These are phyloP conservation scores for Gymnorhina tibicen DNA, from an alignment of 2,113 vertebrate species.

Conservation along the genomic window DNA sequence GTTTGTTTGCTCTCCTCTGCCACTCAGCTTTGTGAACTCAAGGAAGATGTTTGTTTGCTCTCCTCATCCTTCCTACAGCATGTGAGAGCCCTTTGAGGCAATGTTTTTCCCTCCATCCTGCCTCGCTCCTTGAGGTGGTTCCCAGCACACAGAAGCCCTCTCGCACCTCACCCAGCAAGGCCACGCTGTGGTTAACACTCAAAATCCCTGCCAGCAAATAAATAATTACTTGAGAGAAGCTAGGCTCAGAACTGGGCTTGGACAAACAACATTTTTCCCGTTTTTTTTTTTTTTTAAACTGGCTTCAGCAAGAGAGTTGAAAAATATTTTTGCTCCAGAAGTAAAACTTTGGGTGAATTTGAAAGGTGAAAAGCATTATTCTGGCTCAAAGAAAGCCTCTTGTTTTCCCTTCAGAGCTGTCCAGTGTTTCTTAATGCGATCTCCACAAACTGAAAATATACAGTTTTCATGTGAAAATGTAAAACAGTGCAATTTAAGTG, in stretches of 20 bases:
- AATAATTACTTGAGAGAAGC: background rate
- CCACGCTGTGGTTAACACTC: fast-evolving
- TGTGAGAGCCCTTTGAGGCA: background rate
- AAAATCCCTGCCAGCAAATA: background rate
- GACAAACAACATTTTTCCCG: background rate
- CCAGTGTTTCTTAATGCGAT: background rate
- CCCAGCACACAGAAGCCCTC: background rate
- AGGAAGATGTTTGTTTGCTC: background rate
- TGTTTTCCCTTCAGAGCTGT: background rate
- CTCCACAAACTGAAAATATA: background rate
- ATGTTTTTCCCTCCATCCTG: background rate
- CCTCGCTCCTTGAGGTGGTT: background rate
- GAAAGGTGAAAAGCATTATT: background rate
- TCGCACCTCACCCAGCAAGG: background rate
- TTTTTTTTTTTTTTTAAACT: background rate
- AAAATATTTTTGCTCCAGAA: background rate
- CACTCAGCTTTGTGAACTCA: background rate
- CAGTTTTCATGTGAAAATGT: background rate
- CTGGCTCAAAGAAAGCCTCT: background rate
- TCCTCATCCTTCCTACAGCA: background rate
- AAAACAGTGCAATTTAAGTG: background rate
- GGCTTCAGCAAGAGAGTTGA: background rate
- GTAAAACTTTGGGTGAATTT: background rate
- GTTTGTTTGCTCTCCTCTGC: background rate
- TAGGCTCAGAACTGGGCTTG: background rate